Conservation (phyloP, 2,888 invertebrate species). For the Ichneumon xanthorius region DNA sequence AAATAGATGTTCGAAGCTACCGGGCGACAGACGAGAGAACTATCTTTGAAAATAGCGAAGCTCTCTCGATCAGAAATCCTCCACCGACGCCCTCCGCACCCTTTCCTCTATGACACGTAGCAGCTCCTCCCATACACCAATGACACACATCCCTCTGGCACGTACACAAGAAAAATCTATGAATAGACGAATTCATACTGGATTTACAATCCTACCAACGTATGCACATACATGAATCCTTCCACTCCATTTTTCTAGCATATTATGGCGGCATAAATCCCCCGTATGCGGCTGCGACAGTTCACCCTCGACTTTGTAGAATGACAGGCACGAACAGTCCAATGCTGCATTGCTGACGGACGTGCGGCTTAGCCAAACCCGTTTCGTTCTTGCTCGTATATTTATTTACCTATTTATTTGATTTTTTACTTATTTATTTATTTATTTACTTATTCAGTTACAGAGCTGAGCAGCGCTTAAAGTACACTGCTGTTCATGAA, state of each 20-base stretch:
- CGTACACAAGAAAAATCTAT: constrained; percentile 47
- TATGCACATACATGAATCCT: neutral
- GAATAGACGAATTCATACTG: constrained; percentile 44
- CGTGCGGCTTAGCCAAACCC: neutral
- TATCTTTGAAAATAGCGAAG: constrained; percentile 26
- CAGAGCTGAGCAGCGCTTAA: too few species aligned
- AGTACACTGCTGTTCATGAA: too few species aligned
- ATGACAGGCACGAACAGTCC: neutral
- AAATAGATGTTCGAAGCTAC: constrained; percentile 11
- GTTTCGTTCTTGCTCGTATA: neutral
- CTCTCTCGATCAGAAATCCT: constrained; percentile 11
- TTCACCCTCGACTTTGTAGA: neutral
- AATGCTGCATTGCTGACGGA: constrained; percentile 1
- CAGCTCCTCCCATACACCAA: neutral
- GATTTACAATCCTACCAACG: constrained; percentile 36
- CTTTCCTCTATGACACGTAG: neutral
- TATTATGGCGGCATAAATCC: constrained; percentile 8
- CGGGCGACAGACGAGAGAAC: constrained; percentile 4
- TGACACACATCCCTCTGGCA: neutral
- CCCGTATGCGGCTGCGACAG: neutral
- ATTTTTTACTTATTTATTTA: neutral
- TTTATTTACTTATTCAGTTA: too few species aligned
- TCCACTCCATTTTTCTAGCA: neutral
- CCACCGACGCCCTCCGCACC: neutral
- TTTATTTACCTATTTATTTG: neutral